These are phyloP conservation scores for Falcunculus frontatus DNA, from an alignment of 2,113 vertebrate genomes.

Conservation along the genomic window DNA sequence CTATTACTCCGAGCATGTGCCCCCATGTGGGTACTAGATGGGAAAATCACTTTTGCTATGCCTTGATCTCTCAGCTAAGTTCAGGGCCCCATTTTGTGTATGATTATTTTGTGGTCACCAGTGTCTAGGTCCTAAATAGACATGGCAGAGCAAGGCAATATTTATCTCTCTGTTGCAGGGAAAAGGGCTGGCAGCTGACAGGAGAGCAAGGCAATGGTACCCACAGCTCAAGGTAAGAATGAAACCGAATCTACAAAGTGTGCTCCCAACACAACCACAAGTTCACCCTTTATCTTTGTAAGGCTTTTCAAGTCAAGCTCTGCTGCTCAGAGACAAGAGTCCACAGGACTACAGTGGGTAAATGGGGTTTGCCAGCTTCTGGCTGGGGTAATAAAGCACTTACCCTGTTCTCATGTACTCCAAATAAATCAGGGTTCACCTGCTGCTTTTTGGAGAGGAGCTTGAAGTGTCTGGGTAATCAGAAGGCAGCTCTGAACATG, in stretches of 20 bases:
- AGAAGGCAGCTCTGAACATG: neutral
- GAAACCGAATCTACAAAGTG: neutral
- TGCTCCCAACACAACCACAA: neutral
- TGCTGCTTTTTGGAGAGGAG: neutral
- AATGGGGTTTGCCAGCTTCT: neutral
- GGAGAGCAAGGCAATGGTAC: neutral
- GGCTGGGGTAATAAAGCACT: neutral
- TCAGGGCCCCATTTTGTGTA: neutral
- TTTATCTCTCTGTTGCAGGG: neutral
- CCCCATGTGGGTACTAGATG: rapidly evolving
- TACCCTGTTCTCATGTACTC: neutral
- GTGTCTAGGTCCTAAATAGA: neutral
- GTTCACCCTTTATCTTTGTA: neutral
- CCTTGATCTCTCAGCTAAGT: neutral
- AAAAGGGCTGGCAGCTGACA: neutral
- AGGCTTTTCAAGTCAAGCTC: neutral
- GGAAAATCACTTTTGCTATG: neutral
- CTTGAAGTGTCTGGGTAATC: neutral
- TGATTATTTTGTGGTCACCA: neutral
- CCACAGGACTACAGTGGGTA: neutral
- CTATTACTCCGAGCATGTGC: neutral
- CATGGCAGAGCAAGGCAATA: neutral
- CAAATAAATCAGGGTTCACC: neutral
- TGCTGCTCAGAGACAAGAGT: neutral
- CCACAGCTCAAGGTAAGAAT: neutral